A percentile compares a stretch with the other conserved stretches of the same genome.
Conservation (phyloP, 2,888 invertebrate species). For the Athetis lepigone region DNA sequence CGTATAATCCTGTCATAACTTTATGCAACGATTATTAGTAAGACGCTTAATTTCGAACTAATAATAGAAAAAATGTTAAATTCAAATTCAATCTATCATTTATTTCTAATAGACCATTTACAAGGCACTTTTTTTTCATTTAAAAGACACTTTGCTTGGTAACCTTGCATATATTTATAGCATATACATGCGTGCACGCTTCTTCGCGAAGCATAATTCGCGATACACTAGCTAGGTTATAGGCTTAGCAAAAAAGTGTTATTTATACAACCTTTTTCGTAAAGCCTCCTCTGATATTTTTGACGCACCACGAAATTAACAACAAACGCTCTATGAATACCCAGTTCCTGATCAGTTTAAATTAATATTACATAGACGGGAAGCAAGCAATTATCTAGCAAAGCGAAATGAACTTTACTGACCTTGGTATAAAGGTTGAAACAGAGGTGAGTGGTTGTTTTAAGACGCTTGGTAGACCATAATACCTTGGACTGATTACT, state of each 20-base stretch:
- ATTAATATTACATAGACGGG: conserved; percentile 53
- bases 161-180: too few species aligned
- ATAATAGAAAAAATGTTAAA: too few species aligned
- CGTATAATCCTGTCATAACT: too few species aligned
- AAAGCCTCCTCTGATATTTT: not conserved
- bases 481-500: conserved; percentile 44
- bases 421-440: conserved; percentile 35
- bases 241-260: not conserved
- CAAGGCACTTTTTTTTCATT: too few species aligned
- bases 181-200: too few species aligned
- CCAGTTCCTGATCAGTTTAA: conserved; percentile 58
- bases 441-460: conserved; percentile 18
- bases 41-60: too few species aligned
- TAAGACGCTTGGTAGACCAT: conserved; percentile 18
- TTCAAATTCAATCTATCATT: too few species aligned
- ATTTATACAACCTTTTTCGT: conserved; percentile 4
- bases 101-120: too few species aligned
- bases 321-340: conserved; percentile 49
- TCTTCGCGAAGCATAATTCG: too few species aligned
- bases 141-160: too few species aligned
- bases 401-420: conserved; percentile 47
- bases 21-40: too few species aligned
- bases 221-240: too few species aligned
- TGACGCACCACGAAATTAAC: conserved; percentile 37
- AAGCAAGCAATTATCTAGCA: conserved; percentile 29